phyloP scores from a whole-genome alignment of 2,888 invertebrate genomes.

The Melinaea menophilus region DNA sequence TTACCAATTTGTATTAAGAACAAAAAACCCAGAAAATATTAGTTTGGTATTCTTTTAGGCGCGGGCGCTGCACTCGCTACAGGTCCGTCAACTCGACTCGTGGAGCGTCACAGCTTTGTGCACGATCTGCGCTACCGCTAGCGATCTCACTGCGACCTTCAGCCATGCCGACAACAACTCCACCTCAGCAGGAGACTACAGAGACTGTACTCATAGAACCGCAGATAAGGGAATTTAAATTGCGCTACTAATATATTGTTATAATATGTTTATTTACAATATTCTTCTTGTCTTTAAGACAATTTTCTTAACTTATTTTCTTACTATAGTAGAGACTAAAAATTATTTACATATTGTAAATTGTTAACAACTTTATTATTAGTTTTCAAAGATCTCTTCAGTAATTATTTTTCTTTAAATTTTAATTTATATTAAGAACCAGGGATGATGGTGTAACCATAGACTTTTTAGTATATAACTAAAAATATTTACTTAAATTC shows the following conservation, averaged over 20 bases:
- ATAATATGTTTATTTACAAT: no score
- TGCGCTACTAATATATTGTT: conserved; percentile 45
- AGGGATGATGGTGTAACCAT: no score
- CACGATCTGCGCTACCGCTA: conserved; percentile 84
- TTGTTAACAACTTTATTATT: no score
- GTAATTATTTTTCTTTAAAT: no score
- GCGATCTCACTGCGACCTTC: conserved; percentile 87
- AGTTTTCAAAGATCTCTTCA: no score
- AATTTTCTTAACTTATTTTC: no score
- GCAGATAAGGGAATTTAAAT: conserved; percentile 51
- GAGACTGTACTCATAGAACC: conserved; percentile 61
- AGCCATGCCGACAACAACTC: conserved; percentile 48
- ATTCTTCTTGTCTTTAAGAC: no score
- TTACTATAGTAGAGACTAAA: no score
- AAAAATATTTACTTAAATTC: no score
- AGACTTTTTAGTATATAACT: no score
- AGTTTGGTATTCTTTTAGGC: conserved; percentile 65
- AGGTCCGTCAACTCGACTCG: conserved; percentile 84
- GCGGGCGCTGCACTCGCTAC: conserved; percentile 83
- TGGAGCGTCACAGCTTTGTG: conserved; percentile 83
- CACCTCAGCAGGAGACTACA: conserved; percentile 52
- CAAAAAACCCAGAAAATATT: background rate
- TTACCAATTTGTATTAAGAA: background rate
- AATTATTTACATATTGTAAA: no score
- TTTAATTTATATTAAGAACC: no score